Evolutionary conservation across 37 sponge, comb jelly and placozoan species (phyloP), one percentile per base, ranked within the genome.

Genomic region (Theonella swinhoei): DNA sequence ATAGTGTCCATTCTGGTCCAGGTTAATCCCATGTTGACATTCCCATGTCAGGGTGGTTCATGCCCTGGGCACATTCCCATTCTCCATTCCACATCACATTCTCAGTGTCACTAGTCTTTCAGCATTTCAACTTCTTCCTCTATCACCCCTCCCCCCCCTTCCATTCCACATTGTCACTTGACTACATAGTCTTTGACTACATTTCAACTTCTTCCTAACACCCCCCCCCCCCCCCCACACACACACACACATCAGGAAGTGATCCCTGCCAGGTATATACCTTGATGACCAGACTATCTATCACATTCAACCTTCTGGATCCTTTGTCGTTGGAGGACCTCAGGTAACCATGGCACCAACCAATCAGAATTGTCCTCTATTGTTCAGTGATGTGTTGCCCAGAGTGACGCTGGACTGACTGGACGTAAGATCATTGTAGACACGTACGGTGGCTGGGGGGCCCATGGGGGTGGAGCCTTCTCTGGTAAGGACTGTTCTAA

Each of bases 361-460:
- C 24, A 43, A 28, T 20, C 11, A 19, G 32, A 7, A 17, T 66
- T 7, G 39, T 73, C 22, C 9, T 47, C 11, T 47, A 14, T 14
- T 36, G 71, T 38, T 70, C 38, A 5, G 38, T 47, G 7, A 7
- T 14, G 7, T 7, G 54, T 47, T 17, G 14, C 47, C 24, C 79
- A 93, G 94, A 88, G 95, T 75, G 99, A 98, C 83, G 99, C 99
- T 77, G 99, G 99, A 41, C 72, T 98, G 83, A 98, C 99, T 66
- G 99, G 99, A 17, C 91, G 99, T 68, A 98, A 98, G 95, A 98
- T 96, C 62, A 96, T 98, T 23, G 99, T 98, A 26, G 99, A 98
- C 89, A 95, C 99, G 0, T 98, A 98, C 79, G 99, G 99, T 19
- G 99, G 99, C 22, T 98, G 99, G 99, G 99, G 99, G 8, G 99